A percentile compares a stretch with the other conserved stretches of the same genome.
phyloP scores from a whole-genome alignment of 1,140 invertebrate species.

The Bicyclus anynana region DNA sequence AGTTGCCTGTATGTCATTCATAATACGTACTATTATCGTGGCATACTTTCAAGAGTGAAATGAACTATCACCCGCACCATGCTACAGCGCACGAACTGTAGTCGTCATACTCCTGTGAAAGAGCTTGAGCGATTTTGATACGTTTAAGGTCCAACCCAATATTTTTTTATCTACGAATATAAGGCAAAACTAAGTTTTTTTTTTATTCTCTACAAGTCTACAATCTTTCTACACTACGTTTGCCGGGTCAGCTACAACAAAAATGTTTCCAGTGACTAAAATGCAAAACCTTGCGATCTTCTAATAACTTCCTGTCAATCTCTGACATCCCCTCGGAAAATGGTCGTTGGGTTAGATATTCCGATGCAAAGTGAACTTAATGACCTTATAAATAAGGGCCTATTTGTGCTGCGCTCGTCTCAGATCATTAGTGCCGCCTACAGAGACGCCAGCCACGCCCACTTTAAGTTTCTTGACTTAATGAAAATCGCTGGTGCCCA shows the following conservation, averaged over 20 bases:
- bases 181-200: too few species aligned
- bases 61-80: too few species aligned
- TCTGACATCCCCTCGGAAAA: conserved; percentile 37
- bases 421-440: conserved; percentile 58
- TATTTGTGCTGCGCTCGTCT: conserved; percentile 28
- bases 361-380: conserved; percentile 34
- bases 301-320: conserved; percentile 45
- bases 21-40: too few species aligned
- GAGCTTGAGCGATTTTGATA: too few species aligned
- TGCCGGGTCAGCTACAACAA: background rate
- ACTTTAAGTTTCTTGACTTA: conserved; percentile 40
- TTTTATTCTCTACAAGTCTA: too few species aligned
- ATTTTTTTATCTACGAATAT: too few species aligned
- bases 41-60: too few species aligned
- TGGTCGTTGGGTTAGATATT: conserved; percentile 27
- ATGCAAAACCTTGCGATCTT: conserved; percentile 25
- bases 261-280: conserved; percentile 12
- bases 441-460: conserved; percentile 47
- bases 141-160: too few species aligned
- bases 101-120: too few species aligned
- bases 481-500: conserved; percentile 48
- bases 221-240: too few species aligned
- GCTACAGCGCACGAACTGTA: too few species aligned
- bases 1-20: too few species aligned
- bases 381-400: conserved; percentile 36